Evolutionary conservation across 2,113 vertebrate genomes (phyloP), one percentile per base, ranked within the genome.

Genomic region (Zapus hudsonius): DNA sequence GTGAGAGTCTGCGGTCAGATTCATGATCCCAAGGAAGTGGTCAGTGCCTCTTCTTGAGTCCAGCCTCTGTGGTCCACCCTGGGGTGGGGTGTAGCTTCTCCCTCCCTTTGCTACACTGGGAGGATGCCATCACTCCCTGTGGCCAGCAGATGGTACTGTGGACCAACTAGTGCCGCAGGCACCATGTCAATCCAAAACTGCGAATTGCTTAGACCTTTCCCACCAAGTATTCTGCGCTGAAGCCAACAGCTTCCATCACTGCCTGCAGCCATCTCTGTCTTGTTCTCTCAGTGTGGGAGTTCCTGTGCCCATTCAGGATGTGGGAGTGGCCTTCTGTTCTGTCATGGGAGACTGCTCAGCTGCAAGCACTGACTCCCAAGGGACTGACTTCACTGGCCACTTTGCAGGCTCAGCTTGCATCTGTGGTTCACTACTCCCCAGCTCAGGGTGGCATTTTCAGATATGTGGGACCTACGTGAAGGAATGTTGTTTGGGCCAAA

Each of bases 61-160:
- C 20, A 59, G 61, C 5, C 10, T 47, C 25, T n/a, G 6, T 0
- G 2, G 57, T 3, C 36, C 47, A 87, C 61, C 79, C 13, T 29
- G 36, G 20, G 78, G 29, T 42, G 25, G 42, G 63, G 40, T 27
- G 33, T 3, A 8, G 4, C 55, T 61, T 74, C 42, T 74, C 9
- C 29, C 40, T 52, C 2, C 29, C 2, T 47, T 47, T 25, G 22
- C 63, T 33, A 55, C 19, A 19, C 9, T 5, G 2, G 16, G 17
- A n/a, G 64, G 15, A 5, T 31, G 82, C 3, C 12, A 9, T 70
- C 75, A 55, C 52, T 8, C 9, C 4, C 11, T 31, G 1, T 2
- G 29, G 31, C 87, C 95, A 95, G 93, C 64, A 96, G 96, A 76
- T 94, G 96, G 44, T n/a, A 85, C 63, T 96, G 59, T 93, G 80